phyloP scores from a whole-genome alignment of 1,140 invertebrate genomes.

The Caenorhabditis brenneri region DNA sequence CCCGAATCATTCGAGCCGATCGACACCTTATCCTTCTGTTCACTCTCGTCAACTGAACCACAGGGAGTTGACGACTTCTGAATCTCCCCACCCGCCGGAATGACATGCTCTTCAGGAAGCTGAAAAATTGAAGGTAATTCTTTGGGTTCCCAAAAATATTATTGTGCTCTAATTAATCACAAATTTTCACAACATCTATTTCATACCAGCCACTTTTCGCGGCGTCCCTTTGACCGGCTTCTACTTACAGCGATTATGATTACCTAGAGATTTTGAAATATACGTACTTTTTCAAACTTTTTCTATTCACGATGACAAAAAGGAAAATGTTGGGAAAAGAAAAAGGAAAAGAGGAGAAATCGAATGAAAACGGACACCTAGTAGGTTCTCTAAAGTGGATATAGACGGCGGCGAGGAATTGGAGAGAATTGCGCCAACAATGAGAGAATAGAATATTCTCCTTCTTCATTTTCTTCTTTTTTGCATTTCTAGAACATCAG shows the following conservation, averaged over 20 bases:
- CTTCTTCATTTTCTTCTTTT: background rate
- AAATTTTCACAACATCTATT: slow-evolving; percentile 31
- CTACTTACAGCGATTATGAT: slow-evolving; percentile 34
- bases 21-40: slow-evolving; percentile 5
- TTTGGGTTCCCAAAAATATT: background rate
- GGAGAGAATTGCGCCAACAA: background rate
- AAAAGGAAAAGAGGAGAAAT: background rate
- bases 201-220: slow-evolving; percentile 40
- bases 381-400: background rate
- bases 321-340: background rate
- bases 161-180: background rate
- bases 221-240: slow-evolving; percentile 27
- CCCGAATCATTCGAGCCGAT: slow-evolving; percentile 33
- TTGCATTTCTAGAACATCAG: background rate
- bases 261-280: slow-evolving; percentile 18
- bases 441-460: background rate
- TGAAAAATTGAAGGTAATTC: background rate
- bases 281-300: background rate
- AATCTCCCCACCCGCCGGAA: slow-evolving; percentile 19
- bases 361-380: slow-evolving; percentile 29
- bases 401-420: background rate
- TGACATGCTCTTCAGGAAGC: slow-evolving; percentile 40
- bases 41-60: background rate
- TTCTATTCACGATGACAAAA: background rate
- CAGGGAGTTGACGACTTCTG: background rate